Evolutionary conservation across 1,140 invertebrate species (phyloP), one percentile per base, ranked within the genome.

Genomic region (Stegodyphus mimosarum): DNA sequence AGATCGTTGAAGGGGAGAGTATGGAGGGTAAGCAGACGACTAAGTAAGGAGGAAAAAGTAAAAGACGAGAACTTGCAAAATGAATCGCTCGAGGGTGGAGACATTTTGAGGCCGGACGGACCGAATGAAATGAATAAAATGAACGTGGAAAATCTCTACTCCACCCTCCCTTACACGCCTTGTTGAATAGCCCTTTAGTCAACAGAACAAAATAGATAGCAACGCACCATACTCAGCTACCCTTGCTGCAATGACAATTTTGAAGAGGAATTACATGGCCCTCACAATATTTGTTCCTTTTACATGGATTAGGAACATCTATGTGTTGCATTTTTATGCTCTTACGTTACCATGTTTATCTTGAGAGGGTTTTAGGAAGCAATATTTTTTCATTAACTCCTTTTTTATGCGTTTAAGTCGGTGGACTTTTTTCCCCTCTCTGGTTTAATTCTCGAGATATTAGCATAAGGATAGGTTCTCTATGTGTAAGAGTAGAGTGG

Each of bases 241-340:
- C 78, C 72, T 49, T 83, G 80, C 80, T 83, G 80, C 55, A 83
- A 83, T 83, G 80, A 83, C 80, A 83, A 83, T 83, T 83, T 83
- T 83, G 55, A 55, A 83, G 80, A 67, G 80, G 80, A 83, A 83
- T 83, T 83, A 83, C 55, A 5, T 1, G 17, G 17, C 17, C 55
- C 60, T 66, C 48, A 18, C n/a, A 11, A 18, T 74, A 55, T 74
- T 74, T 74, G 72, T 74, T 74, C 72, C 72, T 53, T 60, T 17
- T 10, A 76, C 15, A 33, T 17, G 63, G 76, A 78, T 78, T 78
- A 69, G 10, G 55, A 50, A 77, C 55, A 50, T 66, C 66, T 33
- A 77, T 77, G 76, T 78, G 76, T 78, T 78, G 74, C 66, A 78
- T 69, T 78, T 78, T 78, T 78, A 78, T 78, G 18, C 66, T 78